phyloP scores from a whole-genome alignment of 2,797 vertebrate species.

The Masticophis lateralis region DNA sequence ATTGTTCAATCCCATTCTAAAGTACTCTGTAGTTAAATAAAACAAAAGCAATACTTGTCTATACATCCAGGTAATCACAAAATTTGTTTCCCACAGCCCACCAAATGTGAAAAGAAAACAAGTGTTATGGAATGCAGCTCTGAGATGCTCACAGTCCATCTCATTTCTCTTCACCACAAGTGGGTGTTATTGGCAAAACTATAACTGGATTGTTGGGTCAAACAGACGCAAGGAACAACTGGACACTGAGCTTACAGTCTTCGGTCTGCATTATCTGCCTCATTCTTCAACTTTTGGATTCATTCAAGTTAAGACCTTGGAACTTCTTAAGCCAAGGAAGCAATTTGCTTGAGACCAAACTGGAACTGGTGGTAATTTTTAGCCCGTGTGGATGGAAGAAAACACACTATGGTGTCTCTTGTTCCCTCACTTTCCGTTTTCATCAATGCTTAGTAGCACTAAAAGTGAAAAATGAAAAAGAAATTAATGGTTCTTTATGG shows the following conservation, averaged over 20 bases:
- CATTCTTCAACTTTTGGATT: neutral
- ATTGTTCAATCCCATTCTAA: neutral
- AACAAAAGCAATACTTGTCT: neutral
- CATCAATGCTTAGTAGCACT: slow-evolving; percentile 23
- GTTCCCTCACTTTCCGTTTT: neutral
- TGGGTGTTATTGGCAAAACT: slow-evolving; percentile 12
- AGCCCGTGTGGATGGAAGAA: neutral
- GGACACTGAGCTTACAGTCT: slow-evolving; percentile 44
- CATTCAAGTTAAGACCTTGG: neutral
- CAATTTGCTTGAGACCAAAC: slow-evolving; percentile 6
- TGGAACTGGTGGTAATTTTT: neutral
- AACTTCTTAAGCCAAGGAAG: neutral
- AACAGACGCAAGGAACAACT: slow-evolving; percentile 57
- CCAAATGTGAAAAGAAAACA: neutral
- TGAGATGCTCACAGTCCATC: neutral
- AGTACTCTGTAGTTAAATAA: neutral
- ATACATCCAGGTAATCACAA: neutral
- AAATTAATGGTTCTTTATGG: slow-evolving; percentile 25
- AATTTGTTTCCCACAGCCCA: neutral
- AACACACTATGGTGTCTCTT: neutral
- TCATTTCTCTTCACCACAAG: slow-evolving; percentile 14
- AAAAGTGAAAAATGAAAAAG: slow-evolving; percentile 27
- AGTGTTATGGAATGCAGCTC: neutral
- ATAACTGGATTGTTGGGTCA: slow-evolving; percentile 18
- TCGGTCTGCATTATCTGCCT: slow-evolving; percentile 35